Evolutionary conservation across 2,113 vertebrate genomes (phyloP), one percentile per base, ranked within the genome.

Genomic region (Takifugu flavidus): DNA sequence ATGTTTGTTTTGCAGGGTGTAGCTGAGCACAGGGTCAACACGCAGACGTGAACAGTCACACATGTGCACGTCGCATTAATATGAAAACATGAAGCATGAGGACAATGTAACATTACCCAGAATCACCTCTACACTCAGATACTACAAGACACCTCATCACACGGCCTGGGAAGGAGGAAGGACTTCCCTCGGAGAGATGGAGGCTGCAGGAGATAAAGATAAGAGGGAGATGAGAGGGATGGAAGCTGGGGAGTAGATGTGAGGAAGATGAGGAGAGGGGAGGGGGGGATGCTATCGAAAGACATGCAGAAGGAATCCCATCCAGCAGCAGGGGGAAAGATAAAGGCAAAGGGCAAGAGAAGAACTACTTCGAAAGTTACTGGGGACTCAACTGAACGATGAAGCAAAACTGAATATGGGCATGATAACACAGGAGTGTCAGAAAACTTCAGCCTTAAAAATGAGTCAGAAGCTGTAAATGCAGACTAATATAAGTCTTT

Each of bases 181-280:
- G 26, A 50, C 74, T 67, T 65, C 55, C 50, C n/a, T 26, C 15
- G 20, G 46, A 64, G 50, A 69, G 42, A 28, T 5, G 50, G 70
- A 72, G 57, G 25, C 42, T 25, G 53, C 11, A 56, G 53, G 59
- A 72, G 57, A 53, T 53, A 47, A 63, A 63, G 77, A 73, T 67
- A 64, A 64, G 67, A 60, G 52, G 45, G 14, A 51, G 59, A 66
- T 66, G 61, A 78, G 68, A 57, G 67, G 54, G 54, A 79, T 53
- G 64, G 27, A 58, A 29, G 28, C 25, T 43, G 64, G 49, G 52
- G 66, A 62, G 2, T 3, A 3, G 42, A 47, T 49, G 62, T 53
- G 53, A 53, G 15, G 31, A 34, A 59, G 67, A 67, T 57, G 7
- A 12, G 6, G 45, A 50, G 53, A 53, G 52, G 47, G 13, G 31